Percentiles rank a stretch among this genome's conserved stretches.
Conservation (phyloP, 1,140 invertebrate genomes). For the Muscidifurax raptorellus region DNA sequence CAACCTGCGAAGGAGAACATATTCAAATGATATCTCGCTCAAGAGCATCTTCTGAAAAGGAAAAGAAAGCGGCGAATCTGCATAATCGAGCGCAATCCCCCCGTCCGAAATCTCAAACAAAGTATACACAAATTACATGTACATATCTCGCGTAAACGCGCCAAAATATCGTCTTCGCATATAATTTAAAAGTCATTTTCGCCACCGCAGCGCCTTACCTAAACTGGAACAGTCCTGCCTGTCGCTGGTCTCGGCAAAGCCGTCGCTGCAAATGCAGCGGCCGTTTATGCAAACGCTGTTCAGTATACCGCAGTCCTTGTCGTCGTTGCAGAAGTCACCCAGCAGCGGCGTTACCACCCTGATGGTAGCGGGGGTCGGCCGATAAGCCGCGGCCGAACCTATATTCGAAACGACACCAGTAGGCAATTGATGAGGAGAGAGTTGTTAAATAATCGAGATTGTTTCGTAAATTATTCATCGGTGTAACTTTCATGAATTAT, state of each 20-base stretch:
- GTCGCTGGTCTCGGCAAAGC: conserved; percentile 81
- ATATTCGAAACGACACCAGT: conserved; percentile 24
- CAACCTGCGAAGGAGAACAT: background rate
- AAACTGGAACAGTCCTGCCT: conserved; percentile 83
- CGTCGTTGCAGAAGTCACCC: conserved; percentile 85
- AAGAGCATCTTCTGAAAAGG: background rate
- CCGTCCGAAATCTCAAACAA: background rate
- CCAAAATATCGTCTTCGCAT: background rate
- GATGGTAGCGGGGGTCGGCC: conserved; percentile 82
- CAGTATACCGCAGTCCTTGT: conserved; percentile 83
- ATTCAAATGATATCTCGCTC: background rate
- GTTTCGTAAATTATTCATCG: background rate
- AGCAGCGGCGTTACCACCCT: conserved; percentile 83
- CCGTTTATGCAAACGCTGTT: conserved; percentile 83
- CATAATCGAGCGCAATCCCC: background rate
- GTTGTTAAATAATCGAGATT: background rate
- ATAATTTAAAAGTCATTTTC: background rate
- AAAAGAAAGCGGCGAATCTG: background rate
- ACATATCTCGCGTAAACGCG: background rate
- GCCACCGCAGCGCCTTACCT: conserved; percentile 8
- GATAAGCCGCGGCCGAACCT: conserved; percentile 73
- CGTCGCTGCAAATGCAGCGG: conserved; percentile 83
- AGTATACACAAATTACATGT: background rate
- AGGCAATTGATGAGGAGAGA: background rate
- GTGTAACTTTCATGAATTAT: background rate